Percentiles rank a stretch among this genome's conserved stretches.
Evolutionary conservation across 2,113 vertebrate species (phyloP).

Genomic region (Ophiodon elongatus): DNA sequence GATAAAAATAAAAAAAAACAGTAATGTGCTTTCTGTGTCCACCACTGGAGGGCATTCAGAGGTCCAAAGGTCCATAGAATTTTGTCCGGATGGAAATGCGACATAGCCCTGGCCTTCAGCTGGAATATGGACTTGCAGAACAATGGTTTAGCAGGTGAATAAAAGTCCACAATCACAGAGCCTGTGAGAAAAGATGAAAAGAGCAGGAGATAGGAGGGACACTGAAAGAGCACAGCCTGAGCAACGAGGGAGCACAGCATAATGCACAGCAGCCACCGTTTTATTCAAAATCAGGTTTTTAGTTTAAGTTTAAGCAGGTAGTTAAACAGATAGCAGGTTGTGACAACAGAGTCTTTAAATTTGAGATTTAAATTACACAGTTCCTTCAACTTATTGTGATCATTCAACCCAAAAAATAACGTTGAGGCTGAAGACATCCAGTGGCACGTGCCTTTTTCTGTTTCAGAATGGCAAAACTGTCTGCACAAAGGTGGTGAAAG

Average conservation of each 20-base stretch:
- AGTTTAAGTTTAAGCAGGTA: constrained; percentile 31
- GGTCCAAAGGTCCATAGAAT: constrained; percentile 8
- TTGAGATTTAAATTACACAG: constrained; percentile 13
- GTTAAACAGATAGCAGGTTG: constrained; percentile 18
- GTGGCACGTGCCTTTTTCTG: background rate
- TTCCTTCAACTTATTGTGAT: constrained; percentile 7
- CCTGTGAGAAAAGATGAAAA: constrained; percentile 6
- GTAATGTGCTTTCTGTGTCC: background rate
- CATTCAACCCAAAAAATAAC: background rate
- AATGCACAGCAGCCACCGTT: constrained; percentile 8
- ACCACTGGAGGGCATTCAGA: background rate
- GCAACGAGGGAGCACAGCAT: constrained; percentile 25
- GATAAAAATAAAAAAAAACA: constrained; percentile 15
- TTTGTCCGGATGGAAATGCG: constrained; percentile 34
- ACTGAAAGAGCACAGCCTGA: constrained; percentile 6
- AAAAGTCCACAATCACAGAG: constrained; percentile 3
- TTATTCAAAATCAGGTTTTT: constrained; percentile 11
- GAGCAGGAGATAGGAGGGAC: constrained; percentile 39
- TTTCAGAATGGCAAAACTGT: constrained; percentile 8
- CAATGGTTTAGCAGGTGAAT: constrained; percentile 1
- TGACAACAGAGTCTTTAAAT: constrained; percentile 4
- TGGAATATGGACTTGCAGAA: background rate
- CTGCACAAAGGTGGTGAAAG: background rate
- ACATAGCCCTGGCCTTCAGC: constrained; percentile 5
- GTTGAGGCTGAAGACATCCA: background rate